Evolutionary conservation across 1,140 invertebrate genomes (phyloP).

Genomic region (Musca domestica): DNA sequence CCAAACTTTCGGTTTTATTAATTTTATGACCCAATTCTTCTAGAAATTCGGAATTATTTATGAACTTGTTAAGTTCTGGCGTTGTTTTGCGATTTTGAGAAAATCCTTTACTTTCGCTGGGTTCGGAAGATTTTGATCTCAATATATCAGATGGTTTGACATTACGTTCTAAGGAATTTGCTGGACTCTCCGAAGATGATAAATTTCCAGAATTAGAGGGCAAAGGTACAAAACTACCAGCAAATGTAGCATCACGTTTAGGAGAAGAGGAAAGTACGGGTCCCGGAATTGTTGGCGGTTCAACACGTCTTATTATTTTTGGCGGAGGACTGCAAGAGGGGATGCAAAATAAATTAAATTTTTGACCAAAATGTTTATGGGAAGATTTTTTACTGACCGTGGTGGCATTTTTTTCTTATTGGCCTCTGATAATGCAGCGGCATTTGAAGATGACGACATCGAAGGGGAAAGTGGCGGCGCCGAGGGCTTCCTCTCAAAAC

Average conservation of each 20-base stretch:
- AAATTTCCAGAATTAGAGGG: slow-evolving; percentile 38
- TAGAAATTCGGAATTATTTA: slow-evolving; percentile 46
- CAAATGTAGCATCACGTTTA: slow-evolving; percentile 41
- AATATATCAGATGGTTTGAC: slow-evolving; percentile 52
- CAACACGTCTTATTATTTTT: slow-evolving; percentile 61
- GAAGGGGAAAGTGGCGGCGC: slow-evolving; percentile 49
- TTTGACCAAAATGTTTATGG: not conserved
- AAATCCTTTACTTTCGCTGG: slow-evolving; percentile 43
- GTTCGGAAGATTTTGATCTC: slow-evolving; percentile 49
- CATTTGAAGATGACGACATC: slow-evolving; percentile 55
- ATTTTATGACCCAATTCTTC: slow-evolving; percentile 51
- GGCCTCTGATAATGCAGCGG: slow-evolving; percentile 49
- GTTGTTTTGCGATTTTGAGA: slow-evolving; percentile 47
- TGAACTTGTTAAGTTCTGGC: slow-evolving; percentile 46
- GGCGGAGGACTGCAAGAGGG: slow-evolving; percentile 59
- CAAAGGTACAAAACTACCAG: slow-evolving; percentile 44
- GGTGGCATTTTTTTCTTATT: slow-evolving; percentile 62
- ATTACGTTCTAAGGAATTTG: slow-evolving; percentile 50
- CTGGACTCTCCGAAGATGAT: slow-evolving; percentile 40
- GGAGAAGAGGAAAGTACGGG: slow-evolving; percentile 44
- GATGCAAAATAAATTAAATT: slow-evolving; percentile 16
- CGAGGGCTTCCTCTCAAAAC: slow-evolving; percentile 36
- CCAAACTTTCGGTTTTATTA: slow-evolving; percentile 45
- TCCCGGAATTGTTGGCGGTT: slow-evolving; percentile 58
- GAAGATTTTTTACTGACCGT: slow-evolving; percentile 53